Percentiles rank a stretch among this genome's conserved stretches.
These are phyloP conservation scores for Alca torda DNA, from an alignment of 2,797 vertebrate genomes.

Conservation along the genomic window DNA sequence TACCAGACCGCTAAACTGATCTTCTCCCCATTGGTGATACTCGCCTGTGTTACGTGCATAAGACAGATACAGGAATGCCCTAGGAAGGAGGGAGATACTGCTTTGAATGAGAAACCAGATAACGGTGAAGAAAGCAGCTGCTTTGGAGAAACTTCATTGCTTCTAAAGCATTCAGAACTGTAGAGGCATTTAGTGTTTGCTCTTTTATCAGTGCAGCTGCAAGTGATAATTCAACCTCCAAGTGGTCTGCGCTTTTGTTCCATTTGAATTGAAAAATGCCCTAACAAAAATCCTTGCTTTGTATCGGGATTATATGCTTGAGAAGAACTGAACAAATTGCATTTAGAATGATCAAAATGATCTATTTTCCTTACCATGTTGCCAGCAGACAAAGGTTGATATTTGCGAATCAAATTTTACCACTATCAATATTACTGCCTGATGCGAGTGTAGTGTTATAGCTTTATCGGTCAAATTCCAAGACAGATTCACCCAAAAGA, in stretches of 20 bases:
- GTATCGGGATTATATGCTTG: conserved; percentile 63
- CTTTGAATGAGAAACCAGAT: conserved; percentile 54
- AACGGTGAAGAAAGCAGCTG: conserved; percentile 70
- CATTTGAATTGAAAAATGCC: conserved; percentile 67
- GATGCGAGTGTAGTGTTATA: background rate
- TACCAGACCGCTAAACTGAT: conserved; percentile 57
- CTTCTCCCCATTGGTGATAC: conserved; percentile 36
- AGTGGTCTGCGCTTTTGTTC: conserved; percentile 67
- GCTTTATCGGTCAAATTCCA: conserved; percentile 56
- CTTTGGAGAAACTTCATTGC: conserved; percentile 66
- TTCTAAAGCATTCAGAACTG: conserved; percentile 59
- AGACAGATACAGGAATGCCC: conserved; percentile 71
- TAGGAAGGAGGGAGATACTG: conserved; percentile 64
- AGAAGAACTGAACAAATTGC: conserved; percentile 68
- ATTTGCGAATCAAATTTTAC: conserved; percentile 26
- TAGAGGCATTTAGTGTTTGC: conserved; percentile 69
- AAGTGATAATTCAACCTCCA: conserved; percentile 74
- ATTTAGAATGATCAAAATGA: conserved; percentile 61
- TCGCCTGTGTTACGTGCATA: conserved; percentile 67
- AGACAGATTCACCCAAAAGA: conserved; percentile 40
- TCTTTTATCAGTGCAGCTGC: conserved; percentile 80
- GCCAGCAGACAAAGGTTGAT: background rate
- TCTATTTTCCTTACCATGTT: conserved; percentile 46
- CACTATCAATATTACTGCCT: background rate
- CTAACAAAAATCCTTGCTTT: conserved; percentile 58